Evolutionary conservation across 2,888 invertebrate genomes (phyloP).

Genomic region (Boloria euphrosyne): DNA sequence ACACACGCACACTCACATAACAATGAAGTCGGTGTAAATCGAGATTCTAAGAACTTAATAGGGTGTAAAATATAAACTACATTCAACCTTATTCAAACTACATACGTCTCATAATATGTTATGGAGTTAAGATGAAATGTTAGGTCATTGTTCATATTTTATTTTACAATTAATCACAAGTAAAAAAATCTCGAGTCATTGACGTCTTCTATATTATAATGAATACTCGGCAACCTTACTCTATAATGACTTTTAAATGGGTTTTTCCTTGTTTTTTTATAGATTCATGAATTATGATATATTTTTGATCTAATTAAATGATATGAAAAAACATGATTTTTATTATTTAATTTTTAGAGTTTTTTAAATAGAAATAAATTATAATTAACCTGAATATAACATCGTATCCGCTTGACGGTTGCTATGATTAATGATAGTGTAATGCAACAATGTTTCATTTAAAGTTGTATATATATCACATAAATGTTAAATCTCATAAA

Average conservation of each 20-base stretch:
- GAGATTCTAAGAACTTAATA: slow-evolving; percentile 10
- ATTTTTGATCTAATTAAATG: slow-evolving; percentile 20
- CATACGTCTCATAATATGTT: slow-evolving; percentile 21
- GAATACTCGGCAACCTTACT: slow-evolving; percentile 17
- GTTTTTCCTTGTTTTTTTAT: slow-evolving; percentile 19
- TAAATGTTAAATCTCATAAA: no score
- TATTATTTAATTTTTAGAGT: background rate
- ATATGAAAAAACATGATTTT: slow-evolving; percentile 6
- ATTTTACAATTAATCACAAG: slow-evolving; percentile 28
- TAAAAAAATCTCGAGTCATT: slow-evolving; percentile 31
- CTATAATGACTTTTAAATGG: slow-evolving; percentile 4
- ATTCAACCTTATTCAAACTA: slow-evolving; percentile 1
- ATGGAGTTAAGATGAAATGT: slow-evolving; percentile 2
- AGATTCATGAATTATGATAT: slow-evolving; percentile 18
- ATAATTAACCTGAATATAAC: no score
- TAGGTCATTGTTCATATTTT: slow-evolving; percentile 29
- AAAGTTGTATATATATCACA: no score
- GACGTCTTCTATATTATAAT: slow-evolving; percentile 19
- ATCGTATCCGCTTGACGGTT: no score
- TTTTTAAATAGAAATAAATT: background rate
- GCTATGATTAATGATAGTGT: no score
- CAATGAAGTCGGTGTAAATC: slow-evolving; percentile 20
- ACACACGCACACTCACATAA: slow-evolving; percentile 40
- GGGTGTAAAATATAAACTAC: slow-evolving; percentile 8
- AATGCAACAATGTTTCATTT: no score